A percentile compares a stretch with the other conserved stretches of the same genome.
phyloP scores from a whole-genome alignment of 2,113 vertebrate genomes.

The Paedocypris sp. region DNA sequence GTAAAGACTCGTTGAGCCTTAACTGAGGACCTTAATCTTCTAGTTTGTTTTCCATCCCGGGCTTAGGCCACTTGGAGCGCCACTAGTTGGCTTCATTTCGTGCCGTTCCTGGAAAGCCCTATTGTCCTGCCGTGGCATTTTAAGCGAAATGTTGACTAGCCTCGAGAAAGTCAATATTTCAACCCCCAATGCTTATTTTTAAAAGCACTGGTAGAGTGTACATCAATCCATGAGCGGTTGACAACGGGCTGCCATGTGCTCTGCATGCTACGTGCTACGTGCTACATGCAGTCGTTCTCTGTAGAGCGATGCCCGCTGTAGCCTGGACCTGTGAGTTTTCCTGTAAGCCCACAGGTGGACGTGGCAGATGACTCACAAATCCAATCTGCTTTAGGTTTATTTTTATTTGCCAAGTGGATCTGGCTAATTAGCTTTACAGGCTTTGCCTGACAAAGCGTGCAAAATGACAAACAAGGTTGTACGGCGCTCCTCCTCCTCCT shows the following conservation, averaged over 20 bases:
- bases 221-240: no score
- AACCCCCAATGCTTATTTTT: no score
- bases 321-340: constrained; percentile 14
- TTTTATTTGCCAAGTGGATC: constrained; percentile 57
- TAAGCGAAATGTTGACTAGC: no score
- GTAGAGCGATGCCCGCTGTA: no score
- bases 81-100: constrained; percentile 53
- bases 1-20: constrained; percentile 74
- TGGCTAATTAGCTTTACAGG: constrained; percentile 49
- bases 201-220: no score
- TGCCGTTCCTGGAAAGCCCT: constrained; percentile 41
- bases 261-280: no score
- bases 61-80: constrained; percentile 60
- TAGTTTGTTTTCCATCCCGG: constrained; percentile 67
- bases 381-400: constrained; percentile 62
- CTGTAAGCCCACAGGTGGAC: constrained; percentile 17
- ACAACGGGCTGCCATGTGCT: no score
- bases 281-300: no score
- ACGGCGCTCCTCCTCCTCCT: constrained; percentile 65
- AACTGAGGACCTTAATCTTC: constrained; percentile 66
- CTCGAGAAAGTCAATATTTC: no score
- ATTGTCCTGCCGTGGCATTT: no score
- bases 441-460: constrained; percentile 61
- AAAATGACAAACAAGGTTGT: constrained; percentile 69
- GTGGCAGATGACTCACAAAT: constrained; percentile 41